Conservation (phyloP, 2,888 invertebrate species). For the Hanleya hanleyi region DNA sequence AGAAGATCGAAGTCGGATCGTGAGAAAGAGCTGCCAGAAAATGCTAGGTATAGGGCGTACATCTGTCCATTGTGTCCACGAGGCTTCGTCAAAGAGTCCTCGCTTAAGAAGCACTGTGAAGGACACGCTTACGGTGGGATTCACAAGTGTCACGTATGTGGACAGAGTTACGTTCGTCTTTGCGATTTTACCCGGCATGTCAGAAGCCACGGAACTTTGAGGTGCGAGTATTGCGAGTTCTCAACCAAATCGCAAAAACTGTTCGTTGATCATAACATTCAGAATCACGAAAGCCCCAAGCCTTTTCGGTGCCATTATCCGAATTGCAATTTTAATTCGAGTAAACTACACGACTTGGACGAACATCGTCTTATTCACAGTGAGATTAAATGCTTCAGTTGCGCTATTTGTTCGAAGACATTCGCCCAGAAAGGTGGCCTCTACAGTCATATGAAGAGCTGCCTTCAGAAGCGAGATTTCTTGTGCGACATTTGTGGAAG, state of each 20-base stretch:
- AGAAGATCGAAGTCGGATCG: neutral
- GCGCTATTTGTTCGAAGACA: slow-evolving; percentile 49
- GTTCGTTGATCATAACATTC: slow-evolving; percentile 41
- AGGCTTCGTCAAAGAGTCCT: neutral
- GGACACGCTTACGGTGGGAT: slow-evolving; percentile 1
- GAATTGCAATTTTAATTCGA: slow-evolving; percentile 44
- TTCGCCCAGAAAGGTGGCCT: slow-evolving; percentile 50
- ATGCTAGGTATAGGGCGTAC: neutral
- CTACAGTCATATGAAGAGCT: slow-evolving; percentile 44
- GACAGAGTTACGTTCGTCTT: slow-evolving; percentile 39
- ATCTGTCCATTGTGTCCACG: neutral
- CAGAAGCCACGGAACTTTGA: slow-evolving; percentile 40
- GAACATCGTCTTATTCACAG: slow-evolving; percentile 52
- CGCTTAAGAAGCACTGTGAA: neutral
- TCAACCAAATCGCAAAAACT: slow-evolving; percentile 35
- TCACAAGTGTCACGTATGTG: slow-evolving; percentile 45
- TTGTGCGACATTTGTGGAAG: slow-evolving; percentile 56
- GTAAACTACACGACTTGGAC: slow-evolving; percentile 44
- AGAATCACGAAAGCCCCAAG: slow-evolving; percentile 40
- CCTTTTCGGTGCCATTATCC: slow-evolving; percentile 48
- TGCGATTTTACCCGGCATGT: slow-evolving; percentile 49
- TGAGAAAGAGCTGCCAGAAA: no score
- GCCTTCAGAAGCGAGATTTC: slow-evolving; percentile 45
- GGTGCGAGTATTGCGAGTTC: slow-evolving; percentile 44
- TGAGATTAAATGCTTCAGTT: slow-evolving; percentile 43